Evolutionary conservation across 2,797 vertebrate species (phyloP).

Genomic region (Peromyscus attwateri): DNA sequence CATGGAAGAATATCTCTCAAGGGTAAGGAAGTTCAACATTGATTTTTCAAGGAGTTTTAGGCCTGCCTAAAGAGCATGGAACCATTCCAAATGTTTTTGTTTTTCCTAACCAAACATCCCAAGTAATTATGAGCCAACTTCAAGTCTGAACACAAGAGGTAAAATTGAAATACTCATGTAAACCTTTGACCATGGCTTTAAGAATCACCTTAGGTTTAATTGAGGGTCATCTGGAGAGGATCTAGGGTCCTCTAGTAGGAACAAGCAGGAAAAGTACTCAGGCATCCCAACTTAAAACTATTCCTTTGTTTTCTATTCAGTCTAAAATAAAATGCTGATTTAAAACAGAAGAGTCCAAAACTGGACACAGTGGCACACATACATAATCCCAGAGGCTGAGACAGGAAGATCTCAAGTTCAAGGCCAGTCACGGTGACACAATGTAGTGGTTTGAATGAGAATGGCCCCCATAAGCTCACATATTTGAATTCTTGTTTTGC

Average conservation of each 20-base stretch:
- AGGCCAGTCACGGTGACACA: background rate
- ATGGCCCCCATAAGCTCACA: background rate
- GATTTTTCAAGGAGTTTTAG: background rate
- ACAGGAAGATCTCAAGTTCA: background rate
- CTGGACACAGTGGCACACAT: background rate
- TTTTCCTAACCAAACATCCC: constrained; percentile 23
- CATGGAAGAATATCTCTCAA: background rate
- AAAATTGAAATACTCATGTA: constrained; percentile 1
- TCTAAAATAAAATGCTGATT: constrained; percentile 22
- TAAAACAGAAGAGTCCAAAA: constrained; percentile 30
- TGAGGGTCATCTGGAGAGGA: background rate
- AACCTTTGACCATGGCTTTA: constrained; percentile 19
- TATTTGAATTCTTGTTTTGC: background rate
- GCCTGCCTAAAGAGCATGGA: background rate
- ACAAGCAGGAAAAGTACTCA: background rate
- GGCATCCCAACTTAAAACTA: constrained; percentile 36
- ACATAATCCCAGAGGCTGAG: background rate
- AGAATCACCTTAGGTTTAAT: background rate
- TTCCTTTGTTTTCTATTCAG: constrained; percentile 22
- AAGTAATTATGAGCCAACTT: background rate
- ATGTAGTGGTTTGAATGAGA: background rate
- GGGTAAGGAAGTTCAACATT: background rate
- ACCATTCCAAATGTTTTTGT: background rate
- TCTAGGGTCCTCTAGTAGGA: background rate
- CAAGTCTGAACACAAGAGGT: constrained; percentile 19